Evolutionary conservation across 2,888 invertebrate species (phyloP), one percentile per base, ranked within the genome.

Genomic region (Aspidiotus destructor): DNA sequence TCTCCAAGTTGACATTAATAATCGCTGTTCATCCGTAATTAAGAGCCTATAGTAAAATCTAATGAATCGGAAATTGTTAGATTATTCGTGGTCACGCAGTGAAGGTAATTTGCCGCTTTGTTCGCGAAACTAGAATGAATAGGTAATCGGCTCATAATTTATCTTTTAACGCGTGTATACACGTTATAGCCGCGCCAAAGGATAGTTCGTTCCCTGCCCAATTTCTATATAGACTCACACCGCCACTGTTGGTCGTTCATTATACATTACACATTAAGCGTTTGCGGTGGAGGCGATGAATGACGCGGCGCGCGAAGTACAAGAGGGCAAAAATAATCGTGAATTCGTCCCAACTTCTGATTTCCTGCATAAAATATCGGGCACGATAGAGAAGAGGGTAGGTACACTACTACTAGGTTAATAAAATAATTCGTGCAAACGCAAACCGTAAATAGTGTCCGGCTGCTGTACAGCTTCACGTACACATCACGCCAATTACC

Each of bases 51-150:
- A 40, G 60, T 41, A 10, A 67, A 67, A 67, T 60, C 67, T 67
- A 67, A 67, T 67, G 67, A 67, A 67, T 60, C 67, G 67, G 67
- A 67, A 67, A 67, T 67, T 67, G 67, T 67, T 67, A 67, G 67
- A 67, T 67, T 67, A 67, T 67, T 67, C 67, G 58, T 52, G 58
- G 67, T 60, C 67, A 67, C 60, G 58, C 60, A 58, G 67, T 60
- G 60, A 67, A 67, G 48, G 67, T 67, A 67, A 67, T 67, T 67
- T 67, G 67, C 67, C 67, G 67, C 67, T 58, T 67, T 67, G 67
- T 67, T 52, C 67, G 60, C 17, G 42, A 16, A 15, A 16, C 58
- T 57, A 67, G 44, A 67, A 67, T 58, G 67, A 67, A 67, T 67
- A 48, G 67, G 60, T 67, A 67, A 67, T 67, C 67, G 67, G 60